Evolutionary conservation across 2,113 vertebrate species (phyloP).

Genomic region (Scartelaos histophorus): DNA sequence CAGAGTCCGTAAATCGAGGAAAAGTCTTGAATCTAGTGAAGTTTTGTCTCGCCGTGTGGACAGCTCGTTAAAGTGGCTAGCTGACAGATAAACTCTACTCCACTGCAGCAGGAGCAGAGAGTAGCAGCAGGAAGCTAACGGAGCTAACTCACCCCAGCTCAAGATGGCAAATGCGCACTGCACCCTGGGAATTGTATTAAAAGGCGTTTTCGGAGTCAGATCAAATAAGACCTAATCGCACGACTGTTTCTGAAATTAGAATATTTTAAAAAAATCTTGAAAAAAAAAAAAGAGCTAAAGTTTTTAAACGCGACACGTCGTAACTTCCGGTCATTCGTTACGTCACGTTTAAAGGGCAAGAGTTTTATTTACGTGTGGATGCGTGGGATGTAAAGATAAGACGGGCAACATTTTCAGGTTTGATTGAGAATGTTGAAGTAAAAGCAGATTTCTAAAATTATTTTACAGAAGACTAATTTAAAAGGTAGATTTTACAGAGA

Average conservation of each 20-base stretch:
- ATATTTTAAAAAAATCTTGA: neutral
- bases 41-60: constrained; percentile 42
- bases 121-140: neutral
- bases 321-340: neutral
- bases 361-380: neutral
- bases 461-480: neutral
- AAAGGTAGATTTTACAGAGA: neutral
- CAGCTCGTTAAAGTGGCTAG: constrained; percentile 57
- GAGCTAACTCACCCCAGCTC: constrained; percentile 29
- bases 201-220: constrained; percentile 13
- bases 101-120: neutral
- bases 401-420: neutral
- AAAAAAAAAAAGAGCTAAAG: neutral
- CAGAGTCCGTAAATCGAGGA: constrained; percentile 27
- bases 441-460: neutral
- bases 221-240: neutral
- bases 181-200: constrained; percentile 62
- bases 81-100: constrained; percentile 58
- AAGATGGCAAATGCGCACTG: constrained; percentile 48
- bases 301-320: neutral
- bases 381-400: neutral
- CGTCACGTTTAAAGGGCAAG: too few relatives aligned
- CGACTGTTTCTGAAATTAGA: neutral
- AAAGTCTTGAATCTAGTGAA: constrained; percentile 35
- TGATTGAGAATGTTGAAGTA: neutral